Evolutionary conservation across 2,797 vertebrate genomes (phyloP).

Genomic region (Sebastiscus tertius): DNA sequence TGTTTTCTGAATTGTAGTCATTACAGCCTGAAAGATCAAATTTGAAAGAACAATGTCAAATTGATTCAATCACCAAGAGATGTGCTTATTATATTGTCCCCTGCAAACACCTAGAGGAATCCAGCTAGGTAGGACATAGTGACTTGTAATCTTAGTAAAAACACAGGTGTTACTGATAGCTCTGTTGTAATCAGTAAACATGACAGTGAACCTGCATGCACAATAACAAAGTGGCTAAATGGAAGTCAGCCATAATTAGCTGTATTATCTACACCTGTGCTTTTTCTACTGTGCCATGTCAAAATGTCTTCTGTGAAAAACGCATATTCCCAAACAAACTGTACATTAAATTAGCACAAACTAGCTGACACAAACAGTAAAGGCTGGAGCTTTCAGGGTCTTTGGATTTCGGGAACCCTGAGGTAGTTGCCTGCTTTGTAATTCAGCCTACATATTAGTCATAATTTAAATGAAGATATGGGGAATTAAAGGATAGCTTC

Average conservation of each 20-base stretch:
- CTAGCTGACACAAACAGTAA: not conserved
- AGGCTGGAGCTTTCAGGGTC: not conserved
- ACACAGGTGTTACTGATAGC: not conserved
- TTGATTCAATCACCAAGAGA: not conserved
- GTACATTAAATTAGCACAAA: not conserved
- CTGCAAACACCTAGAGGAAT: not conserved
- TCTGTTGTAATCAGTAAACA: not conserved
- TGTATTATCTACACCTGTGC: not conserved
- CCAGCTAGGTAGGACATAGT: not conserved
- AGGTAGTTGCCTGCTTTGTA: not conserved
- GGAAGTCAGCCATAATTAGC: not conserved
- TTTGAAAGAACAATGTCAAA: not conserved
- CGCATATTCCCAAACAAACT: not conserved
- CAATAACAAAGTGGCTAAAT: not conserved
- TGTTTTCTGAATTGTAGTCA: not conserved
- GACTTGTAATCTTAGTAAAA: not conserved
- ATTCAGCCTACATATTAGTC: no score
- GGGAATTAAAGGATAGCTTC: no score
- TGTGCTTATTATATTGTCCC: not conserved
- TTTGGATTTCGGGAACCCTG: not conserved
- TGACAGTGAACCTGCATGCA: not conserved
- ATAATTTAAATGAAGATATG: no score
- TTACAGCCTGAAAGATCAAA: not conserved
- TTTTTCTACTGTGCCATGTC: not conserved
- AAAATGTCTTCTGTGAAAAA: not conserved